Conservation (phyloP, 2,113 vertebrate species). For the Macrotus californicus region DNA sequence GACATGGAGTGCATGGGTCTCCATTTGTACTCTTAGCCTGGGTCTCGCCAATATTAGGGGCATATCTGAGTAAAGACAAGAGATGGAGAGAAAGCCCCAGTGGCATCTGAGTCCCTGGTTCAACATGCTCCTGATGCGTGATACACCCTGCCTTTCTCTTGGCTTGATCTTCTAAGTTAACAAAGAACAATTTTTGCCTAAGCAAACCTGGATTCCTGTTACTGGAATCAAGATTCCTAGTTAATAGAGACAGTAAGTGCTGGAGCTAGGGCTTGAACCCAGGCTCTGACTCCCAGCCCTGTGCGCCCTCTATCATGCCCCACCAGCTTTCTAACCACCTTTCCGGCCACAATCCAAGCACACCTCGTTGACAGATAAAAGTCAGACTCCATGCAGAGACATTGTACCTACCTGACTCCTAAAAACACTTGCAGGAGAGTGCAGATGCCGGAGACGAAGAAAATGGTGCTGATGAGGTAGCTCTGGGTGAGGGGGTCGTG, state of each 20-base stretch:
- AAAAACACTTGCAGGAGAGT: slow-evolving; percentile 93
- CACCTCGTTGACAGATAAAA: background rate
- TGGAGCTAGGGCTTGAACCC: background rate
- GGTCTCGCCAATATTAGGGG: background rate
- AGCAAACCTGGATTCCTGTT: background rate
- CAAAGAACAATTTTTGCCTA: background rate
- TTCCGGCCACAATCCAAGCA: background rate
- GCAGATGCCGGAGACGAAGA: slow-evolving; percentile 95
- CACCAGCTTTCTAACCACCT: background rate
- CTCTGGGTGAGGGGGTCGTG: slow-evolving; percentile 93
- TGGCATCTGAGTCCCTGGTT: background rate
- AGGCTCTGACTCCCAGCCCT: background rate
- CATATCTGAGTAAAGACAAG: background rate
- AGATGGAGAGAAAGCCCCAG: background rate
- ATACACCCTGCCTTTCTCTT: background rate
- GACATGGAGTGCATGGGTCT: background rate
- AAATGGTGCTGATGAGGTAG: slow-evolving; percentile 95
- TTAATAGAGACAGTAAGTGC: background rate
- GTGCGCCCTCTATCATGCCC: background rate
- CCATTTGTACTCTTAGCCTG: background rate
- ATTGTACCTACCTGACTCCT: slow-evolving; percentile 89
- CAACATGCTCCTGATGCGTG: background rate
- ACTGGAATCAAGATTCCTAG: background rate
- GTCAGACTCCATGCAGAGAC: fast-evolving
- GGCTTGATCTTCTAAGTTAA: background rate